Conservation (phyloP, 2,797 vertebrate genomes). For the Mormyrops boulengeri region DNA sequence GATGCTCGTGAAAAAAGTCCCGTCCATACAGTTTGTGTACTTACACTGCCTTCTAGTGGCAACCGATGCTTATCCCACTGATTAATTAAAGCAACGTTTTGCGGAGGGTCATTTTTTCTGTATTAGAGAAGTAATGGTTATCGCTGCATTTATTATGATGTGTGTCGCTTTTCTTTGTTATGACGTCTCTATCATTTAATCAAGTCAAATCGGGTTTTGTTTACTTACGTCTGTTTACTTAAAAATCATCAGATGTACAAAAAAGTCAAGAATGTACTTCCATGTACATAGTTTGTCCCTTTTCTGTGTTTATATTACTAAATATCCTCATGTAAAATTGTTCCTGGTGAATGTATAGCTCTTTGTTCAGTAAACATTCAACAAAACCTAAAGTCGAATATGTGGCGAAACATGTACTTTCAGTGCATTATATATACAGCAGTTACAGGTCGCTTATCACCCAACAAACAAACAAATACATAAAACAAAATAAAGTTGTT, state of each 20-base stretch:
- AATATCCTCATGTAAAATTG: background rate
- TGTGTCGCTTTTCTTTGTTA: background rate
- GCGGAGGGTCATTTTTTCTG: background rate
- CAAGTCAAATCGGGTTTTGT: background rate
- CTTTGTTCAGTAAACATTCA: background rate
- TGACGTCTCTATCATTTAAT: background rate
- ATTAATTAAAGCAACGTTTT: background rate
- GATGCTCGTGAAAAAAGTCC: background rate
- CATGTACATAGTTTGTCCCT: background rate
- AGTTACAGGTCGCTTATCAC: background rate
- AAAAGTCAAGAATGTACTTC: background rate
- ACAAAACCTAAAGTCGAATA: background rate
- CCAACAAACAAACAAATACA: background rate
- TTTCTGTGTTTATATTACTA: background rate
- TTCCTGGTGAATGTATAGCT: background rate
- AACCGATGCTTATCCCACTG: background rate
- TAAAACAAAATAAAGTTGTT: background rate
- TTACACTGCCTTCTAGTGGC: background rate
- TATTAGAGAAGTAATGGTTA: background rate
- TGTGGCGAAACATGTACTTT: background rate
- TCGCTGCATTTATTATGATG: background rate
- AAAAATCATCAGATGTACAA: background rate
- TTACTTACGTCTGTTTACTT: conserved; percentile 2
- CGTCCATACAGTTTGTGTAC: background rate
- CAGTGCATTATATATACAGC: background rate